Conservation (phyloP, 2,888 invertebrate species). For the Sericinus montela region DNA sequence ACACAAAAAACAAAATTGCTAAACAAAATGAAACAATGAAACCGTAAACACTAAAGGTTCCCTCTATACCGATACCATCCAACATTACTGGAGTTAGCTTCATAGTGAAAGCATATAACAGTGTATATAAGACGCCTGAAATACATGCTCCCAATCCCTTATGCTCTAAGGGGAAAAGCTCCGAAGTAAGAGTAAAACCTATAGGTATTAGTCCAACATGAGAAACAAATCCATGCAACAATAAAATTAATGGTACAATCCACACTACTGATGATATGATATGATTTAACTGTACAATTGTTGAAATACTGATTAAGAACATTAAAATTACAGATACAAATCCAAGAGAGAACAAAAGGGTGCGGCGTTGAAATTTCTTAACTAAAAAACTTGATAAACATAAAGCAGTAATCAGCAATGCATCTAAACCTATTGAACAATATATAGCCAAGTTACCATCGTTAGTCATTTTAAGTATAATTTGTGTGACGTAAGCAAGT, state of each 20-base stretch:
- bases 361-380: constrained; percentile 28
- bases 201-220: constrained; percentile 36
- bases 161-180: constrained; percentile 38
- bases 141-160: constrained; percentile 30
- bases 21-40: constrained; percentile 19
- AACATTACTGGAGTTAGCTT: constrained; percentile 37
- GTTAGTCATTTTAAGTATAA: constrained; percentile 30
- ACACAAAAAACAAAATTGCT: constrained; percentile 26
- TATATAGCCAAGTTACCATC: constrained; percentile 32
- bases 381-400: constrained; percentile 28
- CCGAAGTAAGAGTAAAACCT: constrained; percentile 30
- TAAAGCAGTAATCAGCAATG: constrained; percentile 31
- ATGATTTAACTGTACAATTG: constrained; percentile 1
- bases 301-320: constrained; percentile 25
- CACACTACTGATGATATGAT: constrained; percentile 2
- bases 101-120: constrained; percentile 27
- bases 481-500: constrained; percentile 31
- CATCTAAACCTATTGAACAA: constrained; percentile 37
- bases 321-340: constrained; percentile 26
- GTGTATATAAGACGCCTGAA: constrained; percentile 30
- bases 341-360: constrained; percentile 30
- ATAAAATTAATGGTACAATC: constrained; percentile 28
- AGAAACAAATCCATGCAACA: constrained; percentile 32
- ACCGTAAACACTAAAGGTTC: constrained; percentile 31
- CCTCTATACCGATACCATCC: constrained; percentile 27